These are phyloP conservation scores for Rhopalosiphum nymphaeae DNA, from an alignment of 2,888 invertebrate species.

Conservation along the genomic window DNA sequence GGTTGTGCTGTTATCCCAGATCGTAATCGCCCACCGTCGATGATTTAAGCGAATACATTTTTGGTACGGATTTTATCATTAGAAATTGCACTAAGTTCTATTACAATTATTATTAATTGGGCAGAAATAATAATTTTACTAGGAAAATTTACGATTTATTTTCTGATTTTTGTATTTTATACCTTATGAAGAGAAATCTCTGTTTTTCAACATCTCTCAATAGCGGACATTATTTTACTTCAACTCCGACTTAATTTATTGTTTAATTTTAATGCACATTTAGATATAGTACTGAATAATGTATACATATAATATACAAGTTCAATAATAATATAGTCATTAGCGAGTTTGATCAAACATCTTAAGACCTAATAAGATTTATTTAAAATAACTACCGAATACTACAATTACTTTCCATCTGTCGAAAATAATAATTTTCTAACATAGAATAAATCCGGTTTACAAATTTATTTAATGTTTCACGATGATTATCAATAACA, in stretches of 20 bases:
- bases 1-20: neutral
- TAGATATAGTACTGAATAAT: neutral
- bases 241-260: neutral
- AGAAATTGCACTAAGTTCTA: neutral
- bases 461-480: neutral
- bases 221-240: neutral
- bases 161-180: neutral
- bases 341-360: neutral
- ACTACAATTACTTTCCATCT: neutral
- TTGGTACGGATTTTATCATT: neutral
- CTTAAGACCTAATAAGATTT: neutral
- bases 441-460: neutral
- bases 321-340: neutral
- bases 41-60: neutral
- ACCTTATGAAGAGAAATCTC: neutral
- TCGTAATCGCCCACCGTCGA: neutral
- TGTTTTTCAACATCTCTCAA: neutral
- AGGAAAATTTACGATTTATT: neutral
- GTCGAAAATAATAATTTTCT: neutral
- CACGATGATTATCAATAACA: neutral
- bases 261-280: neutral
- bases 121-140: neutral
- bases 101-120: neutral
- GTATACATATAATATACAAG: neutral
- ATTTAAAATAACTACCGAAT: neutral